Evolutionary conservation across 2,888 invertebrate species (phyloP), one percentile per base, ranked within the genome.

Genomic region (Macrosiphum euphorbiae): DNA sequence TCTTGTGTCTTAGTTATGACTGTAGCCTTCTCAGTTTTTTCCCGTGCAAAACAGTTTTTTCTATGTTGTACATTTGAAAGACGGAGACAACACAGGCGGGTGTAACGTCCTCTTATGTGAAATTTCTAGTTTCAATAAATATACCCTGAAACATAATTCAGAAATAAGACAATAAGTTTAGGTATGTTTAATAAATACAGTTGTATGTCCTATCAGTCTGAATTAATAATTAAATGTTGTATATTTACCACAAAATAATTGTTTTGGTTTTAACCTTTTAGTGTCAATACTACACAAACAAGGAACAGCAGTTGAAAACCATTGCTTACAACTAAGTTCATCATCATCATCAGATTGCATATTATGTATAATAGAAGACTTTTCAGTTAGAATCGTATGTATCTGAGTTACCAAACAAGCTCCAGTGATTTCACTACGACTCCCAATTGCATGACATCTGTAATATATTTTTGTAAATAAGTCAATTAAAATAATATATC

Each of bases 281-380:
- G 50, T 5, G 26, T 86, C 86, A 50, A 86, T 94, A 90, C 5
- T 85, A 90, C 93, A 93, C 11, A 35, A 47, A 41, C 93, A 93
- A 47, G 90, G 35, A 84, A 50, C 41, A 93, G 85, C 84, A 85
- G 44, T 26, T 35, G 61, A 50, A 90, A 93, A 93, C 89, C 89
- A 90, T 90, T 61, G 85, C 41, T 93, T 93, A 90, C 89, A 93
- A 90, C n/a, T 89, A 20, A 55, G 55, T 90, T 93, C 93, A 90
- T 93, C 90, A 13, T 93, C 90, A 7, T 93, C 93, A 85, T 26
- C 50, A 58, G 35, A 58, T 86, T 86, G 61, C 8, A 41, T 20
- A 84, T n/a, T 7, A 61, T 89, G 84, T 47, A 16, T 85, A 85
- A 28, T 44, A 61, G n/a, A 85, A 50, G 84, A 85, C 47, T 85